phyloP scores from a whole-genome alignment of 2,797 vertebrate species.

The Rhinichthys osculus region DNA sequence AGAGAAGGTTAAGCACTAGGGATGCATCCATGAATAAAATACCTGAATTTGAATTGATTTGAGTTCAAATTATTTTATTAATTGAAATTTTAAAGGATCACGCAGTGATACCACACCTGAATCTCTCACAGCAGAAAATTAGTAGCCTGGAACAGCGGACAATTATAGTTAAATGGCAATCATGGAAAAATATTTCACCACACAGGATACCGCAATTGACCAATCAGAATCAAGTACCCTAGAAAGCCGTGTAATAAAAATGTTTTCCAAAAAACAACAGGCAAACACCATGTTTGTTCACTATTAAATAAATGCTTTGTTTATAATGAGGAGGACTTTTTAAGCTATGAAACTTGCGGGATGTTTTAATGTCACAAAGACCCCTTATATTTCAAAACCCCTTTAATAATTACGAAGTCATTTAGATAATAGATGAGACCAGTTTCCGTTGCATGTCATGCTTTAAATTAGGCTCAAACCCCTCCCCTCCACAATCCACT shows the following conservation, averaged over 20 bases:
- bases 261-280: not conserved
- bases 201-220: not conserved
- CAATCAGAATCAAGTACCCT: not conserved
- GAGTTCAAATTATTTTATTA: not conserved
- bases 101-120: not conserved
- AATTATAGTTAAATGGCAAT: constrained; percentile 10
- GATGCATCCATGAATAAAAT: not conserved
- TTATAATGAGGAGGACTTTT: not conserved
- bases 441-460: not conserved
- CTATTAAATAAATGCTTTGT: not conserved
- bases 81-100: not conserved
- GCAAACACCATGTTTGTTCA: not conserved
- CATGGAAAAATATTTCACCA: not conserved
- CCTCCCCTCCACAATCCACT: not conserved
- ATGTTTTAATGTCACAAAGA: not conserved
- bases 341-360: not conserved
- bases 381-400: not conserved
- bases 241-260: not conserved
- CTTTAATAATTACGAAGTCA: not conserved
- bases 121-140: not conserved
- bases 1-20: not conserved
- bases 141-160: not conserved
- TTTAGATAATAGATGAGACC: not conserved
- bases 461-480: not conserved
- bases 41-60: not conserved